These are phyloP conservation scores for Marasmarcha lunaedactyla DNA, from an alignment of 2,888 invertebrate genomes.

Conservation along the genomic window DNA sequence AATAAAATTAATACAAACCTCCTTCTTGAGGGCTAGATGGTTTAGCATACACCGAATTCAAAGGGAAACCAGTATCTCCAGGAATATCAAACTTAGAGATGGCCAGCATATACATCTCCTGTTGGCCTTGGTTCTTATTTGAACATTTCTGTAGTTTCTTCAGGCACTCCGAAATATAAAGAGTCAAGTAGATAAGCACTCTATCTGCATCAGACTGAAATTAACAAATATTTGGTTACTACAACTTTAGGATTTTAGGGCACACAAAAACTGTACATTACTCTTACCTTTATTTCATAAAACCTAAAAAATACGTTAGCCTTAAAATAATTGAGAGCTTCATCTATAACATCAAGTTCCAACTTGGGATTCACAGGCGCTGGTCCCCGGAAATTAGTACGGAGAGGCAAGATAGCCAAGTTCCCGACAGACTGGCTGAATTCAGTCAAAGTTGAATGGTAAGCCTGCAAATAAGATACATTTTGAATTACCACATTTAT, in stretches of 20 bases:
- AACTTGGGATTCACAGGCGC: slow-evolving; percentile 78
- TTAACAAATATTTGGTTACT: slow-evolving; percentile 8
- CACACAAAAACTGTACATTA: too few species aligned
- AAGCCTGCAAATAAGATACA: slow-evolving; percentile 79
- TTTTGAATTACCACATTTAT: too few species aligned
- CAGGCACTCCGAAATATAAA: slow-evolving; percentile 97
- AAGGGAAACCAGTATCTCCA: slow-evolving; percentile 93
- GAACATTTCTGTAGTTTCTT: slow-evolving; percentile 94
- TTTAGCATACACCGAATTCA: slow-evolving; percentile 95
- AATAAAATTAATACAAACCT: too few species aligned
- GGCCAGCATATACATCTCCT: slow-evolving; percentile 97
- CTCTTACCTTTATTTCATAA: slow-evolving; percentile 96
- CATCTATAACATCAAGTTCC: slow-evolving; percentile 94
- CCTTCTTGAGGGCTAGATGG: slow-evolving; percentile 83
- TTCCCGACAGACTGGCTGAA: slow-evolving; percentile 86
- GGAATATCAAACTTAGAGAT: slow-evolving; percentile 96
- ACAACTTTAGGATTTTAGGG: neutral
- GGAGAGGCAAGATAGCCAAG: slow-evolving; percentile 91
- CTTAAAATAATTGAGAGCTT: slow-evolving; percentile 96
- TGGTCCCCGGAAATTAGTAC: slow-evolving; percentile 93
- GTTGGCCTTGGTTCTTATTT: slow-evolving; percentile 88
- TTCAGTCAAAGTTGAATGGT: slow-evolving; percentile 91
- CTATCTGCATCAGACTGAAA: slow-evolving; percentile 95
- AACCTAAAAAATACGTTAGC: slow-evolving; percentile 99
- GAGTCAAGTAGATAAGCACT: slow-evolving; percentile 95